Conservation (phyloP, 2,888 invertebrate species). For the Eristalis pertinax region DNA sequence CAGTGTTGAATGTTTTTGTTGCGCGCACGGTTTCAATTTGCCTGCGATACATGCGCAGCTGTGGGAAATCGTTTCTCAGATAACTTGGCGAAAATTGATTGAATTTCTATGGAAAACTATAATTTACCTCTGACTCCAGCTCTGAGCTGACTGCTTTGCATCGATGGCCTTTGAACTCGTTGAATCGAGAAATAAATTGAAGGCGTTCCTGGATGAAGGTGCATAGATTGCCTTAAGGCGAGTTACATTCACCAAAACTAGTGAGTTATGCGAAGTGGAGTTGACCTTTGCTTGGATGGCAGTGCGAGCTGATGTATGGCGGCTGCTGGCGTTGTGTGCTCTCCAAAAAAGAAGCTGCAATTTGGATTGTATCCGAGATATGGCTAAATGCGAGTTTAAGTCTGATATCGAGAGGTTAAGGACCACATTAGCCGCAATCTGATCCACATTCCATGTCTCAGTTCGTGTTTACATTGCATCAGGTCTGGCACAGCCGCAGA, state of each 20-base stretch:
- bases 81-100: constrained; percentile 55
- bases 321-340: too few relatives aligned
- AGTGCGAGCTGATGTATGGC: too few relatives aligned
- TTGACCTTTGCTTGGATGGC: too few relatives aligned
- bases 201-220: neutral
- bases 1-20: constrained; percentile 28
- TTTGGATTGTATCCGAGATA: too few relatives aligned
- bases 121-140: constrained; percentile 13
- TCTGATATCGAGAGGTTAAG: too few relatives aligned
- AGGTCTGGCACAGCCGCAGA: neutral
- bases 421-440: too few relatives aligned
- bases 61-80: constrained; percentile 31
- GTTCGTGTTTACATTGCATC: neutral
- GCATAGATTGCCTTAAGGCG: neutral
- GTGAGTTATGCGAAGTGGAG: neutral
- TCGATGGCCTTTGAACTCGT: constrained; percentile 35
- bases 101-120: constrained; percentile 52
- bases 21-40: constrained; percentile 36
- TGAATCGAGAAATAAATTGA: neutral
- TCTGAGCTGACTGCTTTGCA: neutral
- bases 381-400: too few relatives aligned
- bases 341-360: too few relatives aligned
- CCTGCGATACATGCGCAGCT: constrained; percentile 15
- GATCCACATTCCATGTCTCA: too few relatives aligned
- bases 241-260: neutral